A percentile compares a stretch with the other conserved stretches of the same genome.
Conservation (phyloP, 2,888 invertebrate genomes). For the Caenorhabditis imperialis region DNA sequence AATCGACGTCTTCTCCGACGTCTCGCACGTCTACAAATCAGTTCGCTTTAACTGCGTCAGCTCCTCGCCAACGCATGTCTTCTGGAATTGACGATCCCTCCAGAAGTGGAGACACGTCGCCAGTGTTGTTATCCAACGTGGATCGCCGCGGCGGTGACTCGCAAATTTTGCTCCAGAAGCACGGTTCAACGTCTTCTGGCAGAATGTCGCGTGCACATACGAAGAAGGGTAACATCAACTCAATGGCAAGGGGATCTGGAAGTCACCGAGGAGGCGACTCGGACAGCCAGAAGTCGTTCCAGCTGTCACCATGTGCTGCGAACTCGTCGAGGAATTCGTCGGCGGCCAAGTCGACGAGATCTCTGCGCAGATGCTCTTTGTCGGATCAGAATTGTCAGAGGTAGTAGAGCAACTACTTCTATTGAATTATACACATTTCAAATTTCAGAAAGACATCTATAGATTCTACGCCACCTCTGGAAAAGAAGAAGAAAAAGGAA, state of each 20-base stretch:
- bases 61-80: no score
- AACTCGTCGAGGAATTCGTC: slow-evolving; percentile 10
- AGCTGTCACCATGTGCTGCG: slow-evolving; percentile 35
- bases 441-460: no score
- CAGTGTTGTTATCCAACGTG: no score
- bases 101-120: no score
- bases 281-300: slow-evolving; percentile 36
- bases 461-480: slow-evolving; percentile 19
- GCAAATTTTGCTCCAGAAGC: slow-evolving; percentile 9
- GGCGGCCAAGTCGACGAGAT: slow-evolving; percentile 14
- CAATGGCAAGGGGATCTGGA: neutral
- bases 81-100: no score
- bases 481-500: slow-evolving; percentile 19
- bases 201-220: slow-evolving; percentile 32
- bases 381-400: slow-evolving; percentile 47
- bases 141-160: no score
- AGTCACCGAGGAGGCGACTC: no score
- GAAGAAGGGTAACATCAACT: slow-evolving; percentile 46
- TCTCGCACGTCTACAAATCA: no score
- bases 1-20: no score
- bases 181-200: slow-evolving; percentile 45
- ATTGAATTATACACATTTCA: no score
- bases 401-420: no score
- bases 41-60: no score
- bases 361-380: slow-evolving; percentile 27